Evolutionary conservation across 2,113 vertebrate genomes (phyloP).

Genomic region (pig (Sus scrofa)): DNA sequence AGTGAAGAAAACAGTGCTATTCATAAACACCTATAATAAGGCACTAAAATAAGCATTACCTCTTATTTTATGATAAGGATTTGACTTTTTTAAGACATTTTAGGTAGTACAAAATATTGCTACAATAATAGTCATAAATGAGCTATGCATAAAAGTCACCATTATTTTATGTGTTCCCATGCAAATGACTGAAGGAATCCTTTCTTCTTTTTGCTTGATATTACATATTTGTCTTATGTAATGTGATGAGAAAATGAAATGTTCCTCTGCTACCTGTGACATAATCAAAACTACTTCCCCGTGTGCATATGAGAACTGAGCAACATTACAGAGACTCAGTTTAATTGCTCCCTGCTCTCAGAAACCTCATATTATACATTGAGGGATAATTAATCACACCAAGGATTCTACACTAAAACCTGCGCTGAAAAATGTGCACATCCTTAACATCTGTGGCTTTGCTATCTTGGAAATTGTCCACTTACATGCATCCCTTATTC

Average conservation of each 20-base stretch:
- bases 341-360: neutral
- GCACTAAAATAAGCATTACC: constrained; percentile 5
- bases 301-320: neutral
- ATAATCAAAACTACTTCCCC: neutral
- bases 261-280: neutral
- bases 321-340: neutral
- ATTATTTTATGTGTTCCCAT: constrained; percentile 2
- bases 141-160: neutral
- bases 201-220: neutral
- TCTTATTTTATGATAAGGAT: neutral
- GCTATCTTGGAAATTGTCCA: neutral
- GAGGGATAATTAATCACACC: neutral
- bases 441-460: neutral
- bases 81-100: neutral
- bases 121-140: neutral
- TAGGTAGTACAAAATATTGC: neutral
- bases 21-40: neutral
- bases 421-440: neutral
- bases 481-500: neutral
- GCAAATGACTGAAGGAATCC: neutral
- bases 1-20: neutral
- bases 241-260: neutral
- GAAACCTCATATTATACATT: neutral
- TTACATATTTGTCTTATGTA: neutral
- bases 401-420: neutral